Evolutionary conservation across 64 coral and sea anemone species (phyloP).

Genomic region (Anthopleura sola): DNA sequence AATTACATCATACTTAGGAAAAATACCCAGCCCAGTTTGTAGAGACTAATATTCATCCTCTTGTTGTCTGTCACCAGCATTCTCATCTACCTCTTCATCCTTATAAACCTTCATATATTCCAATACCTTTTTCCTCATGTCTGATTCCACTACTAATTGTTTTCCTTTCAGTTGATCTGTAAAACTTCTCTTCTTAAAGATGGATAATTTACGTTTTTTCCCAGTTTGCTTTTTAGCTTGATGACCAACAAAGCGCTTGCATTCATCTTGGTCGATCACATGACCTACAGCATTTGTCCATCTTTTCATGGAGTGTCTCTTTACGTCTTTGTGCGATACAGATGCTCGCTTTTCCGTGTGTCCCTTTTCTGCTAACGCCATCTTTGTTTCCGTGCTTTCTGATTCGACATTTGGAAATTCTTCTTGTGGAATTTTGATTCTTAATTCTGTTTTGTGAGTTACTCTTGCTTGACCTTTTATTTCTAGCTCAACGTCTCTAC

Average conservation of each 20-base stretch:
- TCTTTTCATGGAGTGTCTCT: not conserved
- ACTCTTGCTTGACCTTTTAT: not conserved
- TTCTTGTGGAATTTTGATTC: not conserved
- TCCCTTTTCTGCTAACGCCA: not conserved
- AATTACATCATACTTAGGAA: too few species aligned
- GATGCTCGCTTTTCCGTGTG: not conserved
- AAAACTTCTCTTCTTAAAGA: not conserved
- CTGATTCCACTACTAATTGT: not conserved
- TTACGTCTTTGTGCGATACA: not conserved
- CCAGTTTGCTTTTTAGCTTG: not conserved
- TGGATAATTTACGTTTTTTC: not conserved
- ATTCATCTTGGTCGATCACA: not conserved
- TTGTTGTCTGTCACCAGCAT: not conserved
- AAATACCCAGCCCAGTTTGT: too few species aligned
- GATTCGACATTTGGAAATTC: not conserved
- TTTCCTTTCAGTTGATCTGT: not conserved
- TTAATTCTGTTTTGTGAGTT: not conserved
- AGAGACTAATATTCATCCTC: not conserved
- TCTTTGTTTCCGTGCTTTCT: not conserved
- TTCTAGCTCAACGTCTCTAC: not conserved
- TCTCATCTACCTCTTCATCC: not conserved
- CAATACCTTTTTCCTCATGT: constrained; percentile 1
- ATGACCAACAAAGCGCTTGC: not conserved
- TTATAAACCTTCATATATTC: not conserved
- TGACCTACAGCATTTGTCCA: not conserved